Conservation (phyloP, 2,888 invertebrate genomes). For the Tachystola acroxantha region DNA sequence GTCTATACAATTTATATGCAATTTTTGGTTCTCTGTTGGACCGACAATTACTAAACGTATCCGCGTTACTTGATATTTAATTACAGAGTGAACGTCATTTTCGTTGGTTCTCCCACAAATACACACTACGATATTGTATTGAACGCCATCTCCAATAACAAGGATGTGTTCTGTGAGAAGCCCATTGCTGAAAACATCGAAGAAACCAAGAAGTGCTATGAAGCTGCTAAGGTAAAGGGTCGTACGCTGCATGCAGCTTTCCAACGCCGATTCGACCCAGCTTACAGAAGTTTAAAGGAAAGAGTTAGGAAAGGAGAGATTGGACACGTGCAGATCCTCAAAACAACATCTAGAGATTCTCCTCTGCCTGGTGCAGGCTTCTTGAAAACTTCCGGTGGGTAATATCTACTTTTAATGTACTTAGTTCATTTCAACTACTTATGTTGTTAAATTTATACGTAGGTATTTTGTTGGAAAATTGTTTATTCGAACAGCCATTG, state of each 20-base stretch:
- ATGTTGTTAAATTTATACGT: too few species aligned
- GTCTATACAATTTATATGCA: too few species aligned
- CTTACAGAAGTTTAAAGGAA: constrained; percentile 66
- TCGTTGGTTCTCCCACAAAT: constrained; percentile 78
- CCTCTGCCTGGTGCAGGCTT: constrained; percentile 81
- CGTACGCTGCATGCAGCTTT: constrained; percentile 80
- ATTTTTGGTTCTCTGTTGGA: too few species aligned
- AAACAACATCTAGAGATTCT: constrained; percentile 80
- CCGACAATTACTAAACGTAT: too few species aligned
- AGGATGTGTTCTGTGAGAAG: constrained; percentile 84
- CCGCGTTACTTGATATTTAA: too few species aligned
- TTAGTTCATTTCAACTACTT: too few species aligned
- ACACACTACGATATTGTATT: constrained; percentile 78
- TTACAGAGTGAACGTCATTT: constrained; percentile 41
- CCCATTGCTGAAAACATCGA: constrained; percentile 79
- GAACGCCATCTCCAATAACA: constrained; percentile 71
- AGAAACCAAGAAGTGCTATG: constrained; percentile 76
- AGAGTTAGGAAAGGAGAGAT: constrained; percentile 76
- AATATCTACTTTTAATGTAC: too few species aligned
- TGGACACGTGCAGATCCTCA: constrained; percentile 81
- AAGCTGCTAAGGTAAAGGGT: constrained; percentile 72
- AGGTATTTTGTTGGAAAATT: too few species aligned
- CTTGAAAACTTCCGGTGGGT: constrained; percentile 74
- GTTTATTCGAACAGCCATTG: too few species aligned
- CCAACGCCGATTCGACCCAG: constrained; percentile 83